Evolutionary conservation across 2,797 vertebrate genomes (phyloP), one percentile per base, ranked within the genome.

Genomic region (Tadarida brasiliensis): DNA sequence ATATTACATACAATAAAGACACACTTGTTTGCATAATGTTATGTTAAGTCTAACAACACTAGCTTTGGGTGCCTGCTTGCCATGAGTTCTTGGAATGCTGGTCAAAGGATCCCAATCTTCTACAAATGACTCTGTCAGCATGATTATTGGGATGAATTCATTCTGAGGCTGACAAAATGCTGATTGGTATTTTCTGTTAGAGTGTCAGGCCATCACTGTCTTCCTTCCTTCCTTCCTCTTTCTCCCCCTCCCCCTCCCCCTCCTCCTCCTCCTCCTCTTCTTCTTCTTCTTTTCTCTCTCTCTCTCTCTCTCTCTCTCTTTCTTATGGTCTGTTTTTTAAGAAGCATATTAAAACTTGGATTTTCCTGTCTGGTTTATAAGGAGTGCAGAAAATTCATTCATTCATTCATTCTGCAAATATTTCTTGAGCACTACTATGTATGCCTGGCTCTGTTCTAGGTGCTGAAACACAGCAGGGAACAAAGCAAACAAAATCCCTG

Each of bases 301-400:
- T 22, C n/a, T 35, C 9, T 68, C 10, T 20, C 3, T 11, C 19
- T 70, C 17, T 12, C 39, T 59, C 19, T 57, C 20, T 30, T 28
- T 71, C 56, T 33, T 35, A 8, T 14, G 10, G 6, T 30, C 30
- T 88, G 24, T 35, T 85, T 86, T 81, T 26, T 65, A 77, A 81
- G 47, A 65, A 33, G 4, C 7, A 54, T 39, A 54, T 89, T 57
- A 90, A 85, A 94, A 26, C 59, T 77, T 61, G 28, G 4, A n/a
- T 78, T 94, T 86, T 63, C 39, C n/a, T 93, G 35, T 67, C 35
- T 95, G 15, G 24, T 70, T 92, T 73, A 63, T 92, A 96, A 96
- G 33, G 33, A 63, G 10, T 68, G 2, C 16, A 83, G 47, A 76
- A 74, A 80, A 73, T 56, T 33, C 63, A 51, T 77, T 85, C 54